These are phyloP conservation scores for Lamellibrachia columna DNA, from an alignment of 2,888 invertebrate species.

Conservation along the genomic window DNA sequence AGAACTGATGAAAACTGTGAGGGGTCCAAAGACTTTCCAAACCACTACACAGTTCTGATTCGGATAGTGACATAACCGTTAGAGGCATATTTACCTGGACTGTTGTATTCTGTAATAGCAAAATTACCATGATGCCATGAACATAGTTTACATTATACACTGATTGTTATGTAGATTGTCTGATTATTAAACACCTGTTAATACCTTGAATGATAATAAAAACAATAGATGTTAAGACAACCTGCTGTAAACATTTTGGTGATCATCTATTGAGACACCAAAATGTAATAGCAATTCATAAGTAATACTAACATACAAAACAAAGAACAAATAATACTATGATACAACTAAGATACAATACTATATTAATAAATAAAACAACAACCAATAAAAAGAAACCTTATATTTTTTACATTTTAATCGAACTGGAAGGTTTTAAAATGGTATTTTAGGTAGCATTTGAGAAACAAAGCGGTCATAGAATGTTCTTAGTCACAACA, in stretches of 20 bases:
- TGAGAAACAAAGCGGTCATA: background rate
- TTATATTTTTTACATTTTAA: background rate
- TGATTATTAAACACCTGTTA: background rate
- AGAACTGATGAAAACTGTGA: background rate
- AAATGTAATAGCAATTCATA: background rate
- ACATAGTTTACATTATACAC: background rate
- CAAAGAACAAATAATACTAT: background rate
- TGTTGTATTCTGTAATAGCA: background rate
- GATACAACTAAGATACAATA: background rate
- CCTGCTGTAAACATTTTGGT: background rate
- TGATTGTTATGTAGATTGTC: background rate
- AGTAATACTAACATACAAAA: background rate
- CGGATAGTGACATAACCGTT: background rate
- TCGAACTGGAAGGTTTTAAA: background rate
- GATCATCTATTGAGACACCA: background rate
- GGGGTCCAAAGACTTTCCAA: background rate
- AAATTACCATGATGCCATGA: background rate
- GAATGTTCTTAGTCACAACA: background rate
- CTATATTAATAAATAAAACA: background rate
- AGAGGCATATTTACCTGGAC: background rate
- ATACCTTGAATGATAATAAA: background rate
- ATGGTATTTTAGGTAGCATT: background rate
- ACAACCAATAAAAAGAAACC: background rate
- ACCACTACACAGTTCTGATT: background rate
- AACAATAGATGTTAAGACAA: background rate